Conservation (phyloP, 2,888 invertebrate species). For the Ormyrus labotus region DNA sequence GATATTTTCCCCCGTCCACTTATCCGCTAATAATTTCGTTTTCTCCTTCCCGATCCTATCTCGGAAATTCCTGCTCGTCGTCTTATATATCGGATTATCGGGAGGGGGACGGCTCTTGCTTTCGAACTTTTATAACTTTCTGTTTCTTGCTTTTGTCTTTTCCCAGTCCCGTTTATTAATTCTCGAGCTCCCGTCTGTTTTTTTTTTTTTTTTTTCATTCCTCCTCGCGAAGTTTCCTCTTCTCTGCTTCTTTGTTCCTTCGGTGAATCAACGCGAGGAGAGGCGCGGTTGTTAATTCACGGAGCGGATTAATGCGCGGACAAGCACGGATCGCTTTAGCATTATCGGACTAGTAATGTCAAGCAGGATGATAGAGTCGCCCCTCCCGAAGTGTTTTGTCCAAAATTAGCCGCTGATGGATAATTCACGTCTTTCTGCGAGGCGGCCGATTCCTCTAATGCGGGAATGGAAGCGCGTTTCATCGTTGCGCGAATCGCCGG, state of each 20-base stretch:
- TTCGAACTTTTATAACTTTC: conserved; percentile 40
- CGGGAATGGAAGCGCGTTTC: neutral
- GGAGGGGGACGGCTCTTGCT: neutral
- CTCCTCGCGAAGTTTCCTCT: neutral
- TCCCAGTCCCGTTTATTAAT: conserved; percentile 26
- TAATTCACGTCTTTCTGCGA: neutral
- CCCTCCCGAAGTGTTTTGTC: conserved; percentile 13
- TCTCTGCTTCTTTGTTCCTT: neutral
- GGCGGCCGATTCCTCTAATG: neutral
- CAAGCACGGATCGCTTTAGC: neutral
- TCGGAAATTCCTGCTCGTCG: too few relatives aligned
- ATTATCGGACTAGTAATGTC: neutral
- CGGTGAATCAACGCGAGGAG: too few relatives aligned
- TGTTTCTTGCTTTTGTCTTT: conserved; percentile 16
- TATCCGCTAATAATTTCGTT: too few relatives aligned
- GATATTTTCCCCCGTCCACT: too few relatives aligned
- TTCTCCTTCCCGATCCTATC: too few relatives aligned
- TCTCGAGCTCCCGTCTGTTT: conserved; percentile 11
- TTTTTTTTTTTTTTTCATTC: neutral
- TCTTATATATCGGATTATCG: neutral
- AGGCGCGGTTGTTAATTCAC: neutral
- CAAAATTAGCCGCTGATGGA: conserved; percentile 20
- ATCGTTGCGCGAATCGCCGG: neutral
- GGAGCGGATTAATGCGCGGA: neutral
- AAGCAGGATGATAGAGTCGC: neutral